phyloP scores from a whole-genome alignment of 2,888 invertebrate species.

The Pollenia griseotomentosa region DNA sequence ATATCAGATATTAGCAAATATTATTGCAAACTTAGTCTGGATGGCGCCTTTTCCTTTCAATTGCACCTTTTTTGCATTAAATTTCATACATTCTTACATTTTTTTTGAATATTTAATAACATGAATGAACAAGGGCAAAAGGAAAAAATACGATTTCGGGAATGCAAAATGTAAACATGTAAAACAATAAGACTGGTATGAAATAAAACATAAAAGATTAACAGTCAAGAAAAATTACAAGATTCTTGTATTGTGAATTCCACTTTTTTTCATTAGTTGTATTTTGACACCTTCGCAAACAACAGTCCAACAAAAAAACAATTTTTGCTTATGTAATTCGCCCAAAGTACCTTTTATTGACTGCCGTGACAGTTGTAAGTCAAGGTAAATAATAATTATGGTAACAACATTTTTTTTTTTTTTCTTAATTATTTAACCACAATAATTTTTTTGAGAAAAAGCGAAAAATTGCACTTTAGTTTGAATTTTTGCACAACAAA shows the following conservation, averaged over 20 bases:
- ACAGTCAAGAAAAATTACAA: too few relatives aligned
- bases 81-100: not conserved
- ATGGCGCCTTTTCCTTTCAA: not conserved
- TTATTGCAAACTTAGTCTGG: constrained; percentile 26
- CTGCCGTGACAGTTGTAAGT: constrained; percentile 1
- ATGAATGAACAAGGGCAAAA: constrained; percentile 1
- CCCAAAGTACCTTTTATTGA: not conserved
- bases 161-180: too few relatives aligned
- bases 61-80: constrained; percentile 14
- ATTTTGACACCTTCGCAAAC: not conserved
- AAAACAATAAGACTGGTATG: too few relatives aligned
- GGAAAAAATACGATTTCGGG: too few relatives aligned
- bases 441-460: not conserved
- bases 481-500: constrained; percentile 3
- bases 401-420: constrained; percentile 13
- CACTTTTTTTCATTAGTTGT: too few relatives aligned
- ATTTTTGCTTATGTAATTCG: not conserved
- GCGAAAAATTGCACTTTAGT: constrained; percentile 7
- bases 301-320: constrained; percentile 8
- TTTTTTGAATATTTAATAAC: constrained; percentile 41
- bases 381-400: constrained; percentile 43
- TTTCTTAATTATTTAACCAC: constrained; percentile 23
- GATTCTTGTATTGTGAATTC: too few relatives aligned
- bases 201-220: too few relatives aligned
- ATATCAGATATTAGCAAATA: constrained; percentile 54